Conservation (phyloP, 2,797 vertebrate genomes). For the Darevskia mixta region DNA sequence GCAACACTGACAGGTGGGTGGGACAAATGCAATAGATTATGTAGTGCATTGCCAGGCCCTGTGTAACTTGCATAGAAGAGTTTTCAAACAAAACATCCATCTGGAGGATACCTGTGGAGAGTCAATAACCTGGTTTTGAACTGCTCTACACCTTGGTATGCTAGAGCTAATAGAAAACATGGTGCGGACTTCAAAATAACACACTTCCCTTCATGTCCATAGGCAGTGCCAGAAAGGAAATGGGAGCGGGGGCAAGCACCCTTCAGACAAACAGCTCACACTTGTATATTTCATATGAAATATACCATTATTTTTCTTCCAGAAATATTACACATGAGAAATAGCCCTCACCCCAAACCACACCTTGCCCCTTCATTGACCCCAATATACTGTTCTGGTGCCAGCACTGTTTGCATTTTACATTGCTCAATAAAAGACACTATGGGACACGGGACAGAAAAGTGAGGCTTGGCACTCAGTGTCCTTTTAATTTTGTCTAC, state of each 20-base stretch:
- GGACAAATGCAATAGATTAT: no score
- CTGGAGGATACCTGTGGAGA: no score
- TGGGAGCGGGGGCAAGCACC: no score
- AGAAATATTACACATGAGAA: background rate
- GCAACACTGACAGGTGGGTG: no score
- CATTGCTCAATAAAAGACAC: background rate
- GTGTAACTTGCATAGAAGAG: no score
- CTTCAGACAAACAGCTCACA: no score
- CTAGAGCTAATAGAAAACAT: background rate
- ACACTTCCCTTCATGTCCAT: no score
- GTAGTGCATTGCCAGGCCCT: no score
- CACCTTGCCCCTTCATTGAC: no score
- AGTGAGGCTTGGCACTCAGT: background rate
- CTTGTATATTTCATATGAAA: background rate
- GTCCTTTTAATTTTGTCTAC: background rate
- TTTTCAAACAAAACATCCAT: no score
- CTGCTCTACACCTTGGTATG: background rate
- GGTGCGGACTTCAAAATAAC: background rate
- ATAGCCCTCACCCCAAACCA: background rate
- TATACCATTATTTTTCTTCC: background rate
- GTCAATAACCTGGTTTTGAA: background rate
- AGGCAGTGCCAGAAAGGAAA: no score
- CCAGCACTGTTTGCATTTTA: background rate
- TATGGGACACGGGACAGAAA: background rate
- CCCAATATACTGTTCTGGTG: background rate